phyloP scores from a whole-genome alignment of 2,113 vertebrate species.

The Channa maculata region DNA sequence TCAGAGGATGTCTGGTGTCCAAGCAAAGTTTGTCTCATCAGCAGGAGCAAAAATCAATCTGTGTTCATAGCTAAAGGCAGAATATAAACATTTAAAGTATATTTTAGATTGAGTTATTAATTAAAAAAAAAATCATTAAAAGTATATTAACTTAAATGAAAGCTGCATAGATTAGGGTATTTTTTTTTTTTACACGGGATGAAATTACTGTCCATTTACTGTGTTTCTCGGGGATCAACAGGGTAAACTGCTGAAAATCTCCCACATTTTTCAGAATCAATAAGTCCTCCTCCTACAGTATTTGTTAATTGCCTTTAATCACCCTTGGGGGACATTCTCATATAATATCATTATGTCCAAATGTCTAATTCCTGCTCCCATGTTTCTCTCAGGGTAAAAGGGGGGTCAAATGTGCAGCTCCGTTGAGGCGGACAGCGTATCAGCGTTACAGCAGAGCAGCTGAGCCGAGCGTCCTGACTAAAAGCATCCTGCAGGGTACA shows the following conservation, averaged over 20 bases:
- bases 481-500: conserved; percentile 83
- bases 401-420: conserved; percentile 70
- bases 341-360: conserved; percentile 44
- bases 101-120: too few relatives aligned
- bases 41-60: background rate
- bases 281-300: conserved; percentile 18
- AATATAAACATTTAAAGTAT: background rate
- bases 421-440: conserved; percentile 75
- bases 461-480: conserved; percentile 75
- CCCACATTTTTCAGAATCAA: background rate
- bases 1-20: background rate
- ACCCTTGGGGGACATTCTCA: conserved; percentile 5
- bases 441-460: conserved; percentile 74
- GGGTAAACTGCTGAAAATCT: background rate
- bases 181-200: too few relatives aligned
- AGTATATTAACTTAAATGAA: too few relatives aligned
- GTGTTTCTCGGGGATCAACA: background rate
- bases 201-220: background rate
- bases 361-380: conserved; percentile 55
- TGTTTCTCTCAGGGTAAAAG: conserved; percentile 79
- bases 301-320: conserved; percentile 33
- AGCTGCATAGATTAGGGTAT: too few relatives aligned
- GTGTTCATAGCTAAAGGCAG: background rate
- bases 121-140: too few relatives aligned
- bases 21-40: background rate